Conservation (phyloP, 2,797 vertebrate genomes). For the Cynopterus sphinx region DNA sequence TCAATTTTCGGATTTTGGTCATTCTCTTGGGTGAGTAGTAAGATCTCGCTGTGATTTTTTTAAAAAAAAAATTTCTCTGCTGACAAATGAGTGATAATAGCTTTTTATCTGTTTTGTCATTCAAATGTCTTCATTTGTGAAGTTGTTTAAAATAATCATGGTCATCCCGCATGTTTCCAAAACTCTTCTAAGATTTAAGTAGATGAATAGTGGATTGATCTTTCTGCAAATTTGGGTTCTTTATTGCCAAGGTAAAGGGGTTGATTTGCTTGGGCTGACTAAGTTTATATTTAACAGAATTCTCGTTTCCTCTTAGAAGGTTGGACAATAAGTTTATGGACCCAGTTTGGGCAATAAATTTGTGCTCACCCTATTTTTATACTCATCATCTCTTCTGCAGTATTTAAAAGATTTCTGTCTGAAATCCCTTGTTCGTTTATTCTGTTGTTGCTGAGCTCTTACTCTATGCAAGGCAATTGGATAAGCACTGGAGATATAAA, state of each 20-base stretch:
- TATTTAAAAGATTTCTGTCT: not conserved
- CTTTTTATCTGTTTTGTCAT: not conserved
- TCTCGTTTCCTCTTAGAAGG: not conserved
- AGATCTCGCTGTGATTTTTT: conserved; percentile 22
- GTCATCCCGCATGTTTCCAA: not conserved
- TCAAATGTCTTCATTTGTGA: not conserved
- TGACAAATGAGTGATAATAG: not conserved
- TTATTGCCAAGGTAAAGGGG: not conserved
- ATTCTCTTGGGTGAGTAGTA: not conserved
- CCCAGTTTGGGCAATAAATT: conserved; percentile 27
- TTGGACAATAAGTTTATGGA: not conserved
- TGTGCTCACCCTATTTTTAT: not conserved
- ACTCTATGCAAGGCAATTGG: not conserved
- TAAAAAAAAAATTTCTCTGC: not conserved
- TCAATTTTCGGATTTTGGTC: not conserved
- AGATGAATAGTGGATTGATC: not conserved
- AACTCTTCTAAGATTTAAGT: not conserved
- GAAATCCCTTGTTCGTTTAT: not conserved
- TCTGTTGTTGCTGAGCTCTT: not conserved
- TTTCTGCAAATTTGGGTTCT: not conserved
- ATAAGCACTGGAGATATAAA: not conserved
- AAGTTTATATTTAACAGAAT: not conserved
- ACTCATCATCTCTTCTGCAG: not conserved
- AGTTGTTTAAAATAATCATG: not conserved
- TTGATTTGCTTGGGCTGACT: not conserved